Percentiles rank a stretch among this genome's conserved stretches.
phyloP scores from a whole-genome alignment of 2,888 invertebrate species.

The Sphinx pinastri region DNA sequence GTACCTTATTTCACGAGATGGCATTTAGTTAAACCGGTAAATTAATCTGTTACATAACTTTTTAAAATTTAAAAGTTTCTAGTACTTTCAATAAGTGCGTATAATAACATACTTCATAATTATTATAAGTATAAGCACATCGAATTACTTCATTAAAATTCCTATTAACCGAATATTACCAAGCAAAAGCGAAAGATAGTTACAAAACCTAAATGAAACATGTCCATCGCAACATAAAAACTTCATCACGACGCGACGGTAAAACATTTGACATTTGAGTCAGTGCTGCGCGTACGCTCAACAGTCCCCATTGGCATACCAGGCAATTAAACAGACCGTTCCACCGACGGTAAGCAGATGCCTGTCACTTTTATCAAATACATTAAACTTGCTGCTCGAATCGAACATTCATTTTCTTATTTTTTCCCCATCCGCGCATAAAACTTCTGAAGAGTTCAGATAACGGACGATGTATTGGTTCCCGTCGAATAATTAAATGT shows the following conservation, averaged over 20 bases:
- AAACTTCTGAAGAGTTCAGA: constrained; percentile 66
- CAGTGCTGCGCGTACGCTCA: constrained; percentile 29
- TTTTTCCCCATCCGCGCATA: constrained; percentile 59
- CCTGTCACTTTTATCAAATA: constrained; percentile 82
- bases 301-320: constrained; percentile 68
- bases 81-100: background rate
- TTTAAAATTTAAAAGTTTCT: no score
- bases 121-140: no score
- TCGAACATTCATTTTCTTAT: constrained; percentile 72
- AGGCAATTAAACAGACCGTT: constrained; percentile 76
- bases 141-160: no score
- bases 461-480: constrained; percentile 78
- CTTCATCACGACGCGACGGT: constrained; percentile 42
- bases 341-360: constrained; percentile 76
- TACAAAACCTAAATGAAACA: constrained; percentile 1
- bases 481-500: constrained; percentile 77
- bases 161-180: background rate
- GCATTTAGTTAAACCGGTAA: background rate
- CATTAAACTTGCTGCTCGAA: constrained; percentile 78
- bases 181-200: background rate
- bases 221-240: constrained; percentile 7
- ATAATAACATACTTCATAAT: no score
- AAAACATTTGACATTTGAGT: constrained; percentile 44
- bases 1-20: background rate
- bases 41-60: background rate